Conservation (phyloP, 2,797 vertebrate genomes). For the Clamator glandarius region DNA sequence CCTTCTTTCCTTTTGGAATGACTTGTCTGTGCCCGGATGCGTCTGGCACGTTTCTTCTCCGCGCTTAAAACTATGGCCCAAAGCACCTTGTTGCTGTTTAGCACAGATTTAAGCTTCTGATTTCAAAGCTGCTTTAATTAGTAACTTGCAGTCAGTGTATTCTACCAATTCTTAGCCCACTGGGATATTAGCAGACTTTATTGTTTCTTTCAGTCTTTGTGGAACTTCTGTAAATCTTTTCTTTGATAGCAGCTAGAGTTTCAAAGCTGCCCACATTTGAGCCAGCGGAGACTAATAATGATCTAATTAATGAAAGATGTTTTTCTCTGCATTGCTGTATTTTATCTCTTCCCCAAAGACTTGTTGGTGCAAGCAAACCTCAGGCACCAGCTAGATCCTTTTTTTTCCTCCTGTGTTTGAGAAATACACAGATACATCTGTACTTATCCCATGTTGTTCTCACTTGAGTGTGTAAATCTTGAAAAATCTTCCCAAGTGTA, state of each 20-base stretch:
- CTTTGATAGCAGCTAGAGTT: conserved; percentile 58
- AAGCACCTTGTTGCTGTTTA: neutral
- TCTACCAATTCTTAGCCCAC: conserved; percentile 14
- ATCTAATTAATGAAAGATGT: conserved; percentile 67
- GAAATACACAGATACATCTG: neutral
- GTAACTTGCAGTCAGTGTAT: conserved; percentile 37
- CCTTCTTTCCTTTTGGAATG: neutral
- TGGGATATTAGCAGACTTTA: conserved; percentile 51
- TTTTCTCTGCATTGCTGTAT: conserved; percentile 50
- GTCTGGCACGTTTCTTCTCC: neutral
- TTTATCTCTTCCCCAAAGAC: conserved; percentile 59
- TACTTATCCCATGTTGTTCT: neutral
- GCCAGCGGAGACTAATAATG: conserved; percentile 60
- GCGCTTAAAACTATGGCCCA: neutral
- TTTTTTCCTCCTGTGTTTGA: neutral
- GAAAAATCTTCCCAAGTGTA: conserved; percentile 49
- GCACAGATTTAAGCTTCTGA: conserved; percentile 33
- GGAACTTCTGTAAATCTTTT: conserved; percentile 60
- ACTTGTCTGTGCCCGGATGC: neutral
- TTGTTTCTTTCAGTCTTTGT: conserved; percentile 62
- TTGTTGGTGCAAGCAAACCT: conserved; percentile 39
- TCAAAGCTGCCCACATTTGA: conserved; percentile 54
- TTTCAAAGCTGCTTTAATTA: conserved; percentile 67
- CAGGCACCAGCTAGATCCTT: neutral
- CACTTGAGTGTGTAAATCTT: conserved; percentile 64